Evolutionary conservation across 2,888 invertebrate species (phyloP), one percentile per base, ranked within the genome.

Genomic region (Liodrosophila aerea): DNA sequence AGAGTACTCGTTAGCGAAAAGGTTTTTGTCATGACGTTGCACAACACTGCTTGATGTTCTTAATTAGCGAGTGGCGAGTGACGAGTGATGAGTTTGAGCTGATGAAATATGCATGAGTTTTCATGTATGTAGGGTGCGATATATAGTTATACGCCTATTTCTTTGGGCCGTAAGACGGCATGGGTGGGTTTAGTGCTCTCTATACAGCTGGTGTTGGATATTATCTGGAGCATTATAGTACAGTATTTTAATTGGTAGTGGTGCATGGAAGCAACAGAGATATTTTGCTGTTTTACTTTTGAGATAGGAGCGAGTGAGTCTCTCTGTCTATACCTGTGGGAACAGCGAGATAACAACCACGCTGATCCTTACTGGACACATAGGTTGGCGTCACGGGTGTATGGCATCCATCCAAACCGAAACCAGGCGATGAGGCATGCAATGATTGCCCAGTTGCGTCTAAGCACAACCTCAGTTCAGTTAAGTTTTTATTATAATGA

Each of bases 341-440:
- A 82, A 93, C 92, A 76, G 93, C 92, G 87, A 93, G 90, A 88
- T 93, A 93, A 82, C 91, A 92, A 89, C 93, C 93, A 76, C 92
- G 91, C 87, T 92, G 91, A 88, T 93, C 93, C 87, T 83, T 89
- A 87, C 91, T 91, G 73, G 92, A 91, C 70, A 92, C 91, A 85
- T 91, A 92, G 59, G 91, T 91, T 86, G 92, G 91, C 70, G 91
- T 90, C 67, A 91, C 91, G 61, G 91, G 90, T 85, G 82, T 90
- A 81, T 88, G 90, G 59, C 68, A 66, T 78, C 85, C 87, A 71
- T 85, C 84, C 70, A 86, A 44, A 69, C 81, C 85, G 83, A 73
- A 76, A 54, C 57, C 66, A 34, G 70, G 61, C 44, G 76, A 64
- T 64, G 85, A 73, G 60, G 77, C 88, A 88, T 89, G 88, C 86